These are phyloP conservation scores for Pluvianellus socialis DNA, from an alignment of 2,113 vertebrate genomes.

Conservation along the genomic window DNA sequence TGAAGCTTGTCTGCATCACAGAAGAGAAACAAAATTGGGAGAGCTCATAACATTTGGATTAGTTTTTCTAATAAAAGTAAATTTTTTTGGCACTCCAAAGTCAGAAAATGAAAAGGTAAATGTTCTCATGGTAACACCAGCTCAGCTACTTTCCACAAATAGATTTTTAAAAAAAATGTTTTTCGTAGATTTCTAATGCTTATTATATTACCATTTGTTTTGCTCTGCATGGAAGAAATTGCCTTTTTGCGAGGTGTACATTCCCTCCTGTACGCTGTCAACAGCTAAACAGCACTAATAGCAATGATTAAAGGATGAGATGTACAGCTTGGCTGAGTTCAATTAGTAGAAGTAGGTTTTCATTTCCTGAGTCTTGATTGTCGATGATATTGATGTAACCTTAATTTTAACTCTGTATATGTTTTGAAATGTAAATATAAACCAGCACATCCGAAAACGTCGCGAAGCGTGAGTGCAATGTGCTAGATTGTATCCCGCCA, in stretches of 20 bases:
- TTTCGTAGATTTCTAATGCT: not conserved
- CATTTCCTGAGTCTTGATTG: conserved; percentile 13
- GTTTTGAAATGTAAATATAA: conserved; percentile 22
- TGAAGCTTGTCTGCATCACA: not conserved
- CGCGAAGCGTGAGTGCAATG: not conserved
- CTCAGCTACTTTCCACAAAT: not conserved
- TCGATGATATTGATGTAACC: not conserved
- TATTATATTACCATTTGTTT: not conserved
- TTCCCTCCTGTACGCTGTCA: not conserved
- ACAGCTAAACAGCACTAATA: not conserved
- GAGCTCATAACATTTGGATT: not conserved
- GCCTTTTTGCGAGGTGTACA: not conserved
- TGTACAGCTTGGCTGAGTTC: not conserved
- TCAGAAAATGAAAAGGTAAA: not conserved
- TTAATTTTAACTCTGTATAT: conserved; percentile 9
- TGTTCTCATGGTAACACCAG: not conserved
- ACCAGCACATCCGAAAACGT: not conserved
- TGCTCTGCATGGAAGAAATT: not conserved
- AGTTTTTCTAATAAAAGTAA: not conserved
- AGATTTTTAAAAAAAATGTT: not conserved
- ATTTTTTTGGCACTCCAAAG: not conserved
- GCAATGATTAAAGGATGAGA: conserved; percentile 1
- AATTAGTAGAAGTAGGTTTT: conserved; percentile 24
- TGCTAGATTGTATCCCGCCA: not conserved
- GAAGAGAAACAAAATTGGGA: not conserved